Evolutionary conservation across 2,113 vertebrate species (phyloP).

Genomic region (Camelus dromedarius): DNA sequence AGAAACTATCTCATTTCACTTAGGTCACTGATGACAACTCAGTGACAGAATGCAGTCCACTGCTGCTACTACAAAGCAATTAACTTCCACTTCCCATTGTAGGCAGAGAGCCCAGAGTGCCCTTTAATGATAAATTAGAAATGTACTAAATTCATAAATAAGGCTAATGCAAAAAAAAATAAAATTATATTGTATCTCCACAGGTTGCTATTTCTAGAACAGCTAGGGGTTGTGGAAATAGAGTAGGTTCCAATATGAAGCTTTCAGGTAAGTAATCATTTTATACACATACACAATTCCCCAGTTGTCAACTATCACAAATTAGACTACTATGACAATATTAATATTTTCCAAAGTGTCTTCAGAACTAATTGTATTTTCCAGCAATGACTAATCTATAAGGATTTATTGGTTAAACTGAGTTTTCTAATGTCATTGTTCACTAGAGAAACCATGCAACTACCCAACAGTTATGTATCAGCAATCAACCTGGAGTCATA

Average conservation of each 20-base stretch:
- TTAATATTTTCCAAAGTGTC: not conserved
- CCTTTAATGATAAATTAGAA: conserved; percentile 17
- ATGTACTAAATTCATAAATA: not conserved
- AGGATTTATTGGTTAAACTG: not conserved
- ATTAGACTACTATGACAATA: not conserved
- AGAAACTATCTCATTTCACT: conserved; percentile 7
- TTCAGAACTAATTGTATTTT: not conserved
- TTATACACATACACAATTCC: not conserved
- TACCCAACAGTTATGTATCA: not conserved
- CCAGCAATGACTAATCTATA: not conserved
- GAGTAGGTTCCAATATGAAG: not conserved
- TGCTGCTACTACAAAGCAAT: not conserved
- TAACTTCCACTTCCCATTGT: not conserved
- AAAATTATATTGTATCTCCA: not conserved
- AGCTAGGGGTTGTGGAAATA: not conserved
- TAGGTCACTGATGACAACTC: not conserved
- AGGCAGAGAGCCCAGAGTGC: not conserved
- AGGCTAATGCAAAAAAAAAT: not conserved
- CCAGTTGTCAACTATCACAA: not conserved
- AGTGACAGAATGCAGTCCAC: not conserved
- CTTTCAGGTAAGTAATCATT: not conserved
- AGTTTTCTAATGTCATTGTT: not conserved
- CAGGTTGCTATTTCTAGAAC: not conserved
- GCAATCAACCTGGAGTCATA: not conserved
- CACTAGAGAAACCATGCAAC: not conserved